phyloP scores from a whole-genome alignment of 2,888 invertebrate genomes.

The Diachrysia chrysitis region DNA sequence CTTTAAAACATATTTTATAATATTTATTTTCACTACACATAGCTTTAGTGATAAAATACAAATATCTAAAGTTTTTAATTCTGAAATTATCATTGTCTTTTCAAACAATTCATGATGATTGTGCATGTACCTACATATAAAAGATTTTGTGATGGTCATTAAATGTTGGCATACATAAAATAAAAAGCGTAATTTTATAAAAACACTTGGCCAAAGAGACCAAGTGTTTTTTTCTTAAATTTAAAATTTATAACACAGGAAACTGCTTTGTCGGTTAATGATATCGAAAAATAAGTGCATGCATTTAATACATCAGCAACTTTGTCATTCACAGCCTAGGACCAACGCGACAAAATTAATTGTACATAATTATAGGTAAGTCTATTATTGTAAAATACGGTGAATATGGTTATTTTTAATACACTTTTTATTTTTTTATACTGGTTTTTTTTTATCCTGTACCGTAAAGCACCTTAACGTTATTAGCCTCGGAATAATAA shows the following conservation, averaged over 20 bases:
- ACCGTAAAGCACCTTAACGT: conserved; percentile 32
- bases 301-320: conserved; percentile 22
- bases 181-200: neutral
- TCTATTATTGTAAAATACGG: conserved; percentile 11
- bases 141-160: neutral
- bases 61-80: conserved; percentile 3
- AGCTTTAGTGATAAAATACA: neutral
- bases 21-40: no score
- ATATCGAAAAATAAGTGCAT: conserved; percentile 32
- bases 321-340: conserved; percentile 45
- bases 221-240: conserved; percentile 14
- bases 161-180: neutral
- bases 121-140: neutral
- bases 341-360: conserved; percentile 36
- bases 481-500: conserved; percentile 2
- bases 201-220: conserved; percentile 8
- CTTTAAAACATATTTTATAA: no score
- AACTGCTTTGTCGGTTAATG: conserved; percentile 13
- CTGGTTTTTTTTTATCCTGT: conserved; percentile 38
- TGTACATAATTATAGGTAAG: conserved; percentile 35
- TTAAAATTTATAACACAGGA: conserved; percentile 10
- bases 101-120: neutral
- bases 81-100: neutral
- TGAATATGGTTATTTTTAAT: conserved; percentile 40
- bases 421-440: conserved; percentile 49